A percentile compares a stretch with the other conserved stretches of the same genome.
Evolutionary conservation across 2,888 invertebrate genomes (phyloP).

Genomic region (Tuta absoluta): DNA sequence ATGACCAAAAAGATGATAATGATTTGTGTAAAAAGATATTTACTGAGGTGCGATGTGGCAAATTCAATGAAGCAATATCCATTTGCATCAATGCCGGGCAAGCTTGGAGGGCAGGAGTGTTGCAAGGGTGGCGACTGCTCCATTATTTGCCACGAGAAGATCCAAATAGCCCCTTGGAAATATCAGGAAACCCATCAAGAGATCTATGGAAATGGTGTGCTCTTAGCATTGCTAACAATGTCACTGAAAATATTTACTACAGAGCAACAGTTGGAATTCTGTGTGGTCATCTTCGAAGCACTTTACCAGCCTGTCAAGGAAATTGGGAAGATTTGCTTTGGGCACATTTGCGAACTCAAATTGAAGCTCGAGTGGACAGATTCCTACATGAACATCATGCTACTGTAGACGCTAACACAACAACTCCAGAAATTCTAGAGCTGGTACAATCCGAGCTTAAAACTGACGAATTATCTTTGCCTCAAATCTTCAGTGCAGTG

Average conservation of each 20-base stretch:
- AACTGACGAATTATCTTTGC: constrained; percentile 64
- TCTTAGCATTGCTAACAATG: constrained; percentile 82
- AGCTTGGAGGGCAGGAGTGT: constrained; percentile 93
- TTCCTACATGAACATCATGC: constrained; percentile 73
- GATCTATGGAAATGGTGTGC: constrained; percentile 90
- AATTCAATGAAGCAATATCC: constrained; percentile 91
- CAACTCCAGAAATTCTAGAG: constrained; percentile 66
- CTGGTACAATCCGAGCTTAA: constrained; percentile 65
- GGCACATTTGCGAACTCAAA: constrained; percentile 91
- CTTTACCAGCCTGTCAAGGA: constrained; percentile 87
- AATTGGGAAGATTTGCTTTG: constrained; percentile 95
- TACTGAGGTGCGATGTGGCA: constrained; percentile 90
- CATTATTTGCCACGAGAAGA: constrained; percentile 91
- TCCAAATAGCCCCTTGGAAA: constrained; percentile 72
- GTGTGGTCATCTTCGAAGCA: constrained; percentile 90
- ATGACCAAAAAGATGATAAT: constrained; percentile 90
- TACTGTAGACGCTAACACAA: constrained; percentile 70
- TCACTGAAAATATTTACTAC: constrained; percentile 79
- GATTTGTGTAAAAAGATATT: constrained; percentile 83
- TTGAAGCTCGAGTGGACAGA: constrained; percentile 91
- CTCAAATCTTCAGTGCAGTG: constrained; percentile 70
- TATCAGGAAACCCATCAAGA: constrained; percentile 91
- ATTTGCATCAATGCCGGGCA: constrained; percentile 93
- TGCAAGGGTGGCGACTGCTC: constrained; percentile 94
- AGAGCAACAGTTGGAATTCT: constrained; percentile 88